Evolutionary conservation across 2,888 invertebrate species (phyloP).

Genomic region (Eutolmus rufibarbis): DNA sequence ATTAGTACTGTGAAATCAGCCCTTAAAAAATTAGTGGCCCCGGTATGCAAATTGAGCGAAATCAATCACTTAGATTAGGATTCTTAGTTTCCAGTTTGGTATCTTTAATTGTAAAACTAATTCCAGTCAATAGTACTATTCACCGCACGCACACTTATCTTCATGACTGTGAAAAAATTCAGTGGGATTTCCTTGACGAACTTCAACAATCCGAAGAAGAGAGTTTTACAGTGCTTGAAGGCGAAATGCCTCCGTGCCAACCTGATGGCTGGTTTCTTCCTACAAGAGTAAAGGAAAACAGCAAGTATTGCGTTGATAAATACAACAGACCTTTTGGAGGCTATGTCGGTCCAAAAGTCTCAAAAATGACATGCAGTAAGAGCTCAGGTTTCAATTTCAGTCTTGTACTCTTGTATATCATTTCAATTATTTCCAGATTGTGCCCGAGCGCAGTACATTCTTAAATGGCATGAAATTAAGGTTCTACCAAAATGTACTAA

Average conservation of each 20-base stretch:
- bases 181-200: slow-evolving; percentile 54
- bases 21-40: no score
- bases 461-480: slow-evolving; percentile 59
- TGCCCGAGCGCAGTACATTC: slow-evolving; percentile 65
- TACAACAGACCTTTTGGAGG: slow-evolving; percentile 65
- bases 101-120: neutral
- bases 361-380: slow-evolving; percentile 71
- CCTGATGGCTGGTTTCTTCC: slow-evolving; percentile 65
- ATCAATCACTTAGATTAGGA: no score
- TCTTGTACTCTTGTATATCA: neutral
- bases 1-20: no score
- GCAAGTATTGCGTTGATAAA: slow-evolving; percentile 69
- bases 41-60: no score
- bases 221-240: slow-evolving; percentile 56
- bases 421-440: slow-evolving; percentile 66
- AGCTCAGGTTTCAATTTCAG: slow-evolving; percentile 47
- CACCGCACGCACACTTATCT: slow-evolving; percentile 59
- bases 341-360: slow-evolving; percentile 59
- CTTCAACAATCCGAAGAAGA: slow-evolving; percentile 55
- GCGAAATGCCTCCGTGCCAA: slow-evolving; percentile 63
- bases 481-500: slow-evolving; percentile 68
- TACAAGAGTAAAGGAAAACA: slow-evolving; percentile 58
- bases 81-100: neutral
- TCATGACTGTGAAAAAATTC: slow-evolving; percentile 61
- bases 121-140: slow-evolving; percentile 58